These are phyloP conservation scores for Calameuta idolon DNA, from an alignment of 2,888 invertebrate genomes.

Conservation along the genomic window DNA sequence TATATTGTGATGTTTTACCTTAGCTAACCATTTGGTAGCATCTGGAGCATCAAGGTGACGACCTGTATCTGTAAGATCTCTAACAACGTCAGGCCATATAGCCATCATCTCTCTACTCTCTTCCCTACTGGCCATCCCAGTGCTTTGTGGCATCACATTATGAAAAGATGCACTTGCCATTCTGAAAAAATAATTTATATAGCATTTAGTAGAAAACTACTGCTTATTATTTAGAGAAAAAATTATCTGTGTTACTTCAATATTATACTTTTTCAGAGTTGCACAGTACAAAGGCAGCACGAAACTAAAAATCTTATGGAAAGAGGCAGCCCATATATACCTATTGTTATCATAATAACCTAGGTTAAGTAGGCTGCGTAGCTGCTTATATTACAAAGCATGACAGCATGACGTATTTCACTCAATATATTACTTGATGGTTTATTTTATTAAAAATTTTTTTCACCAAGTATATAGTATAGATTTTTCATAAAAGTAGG, in stretches of 20 bases:
- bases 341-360: neutral
- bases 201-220: neutral
- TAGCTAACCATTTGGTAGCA: constrained; percentile 84
- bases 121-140: constrained; percentile 78
- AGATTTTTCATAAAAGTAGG: neutral
- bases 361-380: neutral
- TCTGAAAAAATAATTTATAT: constrained; percentile 20
- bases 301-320: neutral
- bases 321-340: neutral
- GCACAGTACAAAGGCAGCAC: neutral
- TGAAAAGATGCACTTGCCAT: constrained; percentile 30
- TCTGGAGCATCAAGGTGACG: constrained; percentile 82
- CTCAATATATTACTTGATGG: neutral
- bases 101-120: constrained; percentile 90
- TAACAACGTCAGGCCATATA: constrained; percentile 86
- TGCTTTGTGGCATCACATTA: constrained; percentile 64
- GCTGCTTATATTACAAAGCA: neutral
- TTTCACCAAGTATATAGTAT: neutral
- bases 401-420: neutral
- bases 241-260: neutral
- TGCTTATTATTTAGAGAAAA: neutral
- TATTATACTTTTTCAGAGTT: neutral
- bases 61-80: constrained; percentile 83
- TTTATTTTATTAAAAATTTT: neutral
- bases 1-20: constrained; percentile 70